Evolutionary conservation across 2,797 vertebrate species (phyloP).

Genomic region (Hemibagrus guttatus): DNA sequence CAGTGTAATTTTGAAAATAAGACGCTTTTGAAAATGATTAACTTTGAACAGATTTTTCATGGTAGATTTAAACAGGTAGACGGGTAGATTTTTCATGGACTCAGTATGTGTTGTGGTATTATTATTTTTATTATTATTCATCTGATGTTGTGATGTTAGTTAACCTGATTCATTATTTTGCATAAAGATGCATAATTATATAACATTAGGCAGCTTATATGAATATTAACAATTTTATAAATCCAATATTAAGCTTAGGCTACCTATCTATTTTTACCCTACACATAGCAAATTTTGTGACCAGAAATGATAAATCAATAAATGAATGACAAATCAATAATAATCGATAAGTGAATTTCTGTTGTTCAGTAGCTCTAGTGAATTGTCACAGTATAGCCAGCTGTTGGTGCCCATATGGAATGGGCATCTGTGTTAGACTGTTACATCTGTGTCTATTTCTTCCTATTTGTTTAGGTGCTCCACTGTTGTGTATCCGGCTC

Average conservation of each 20-base stretch:
- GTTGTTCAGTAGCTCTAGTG: neutral
- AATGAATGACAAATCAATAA: neutral
- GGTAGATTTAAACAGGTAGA: neutral
- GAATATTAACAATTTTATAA: neutral
- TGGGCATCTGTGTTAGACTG: neutral
- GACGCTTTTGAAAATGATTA: neutral
- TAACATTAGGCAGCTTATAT: neutral
- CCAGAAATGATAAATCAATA: neutral
- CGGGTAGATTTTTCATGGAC: neutral
- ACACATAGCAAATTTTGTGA: neutral
- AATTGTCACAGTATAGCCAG: neutral
- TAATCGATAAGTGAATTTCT: neutral
- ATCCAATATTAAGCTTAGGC: neutral
- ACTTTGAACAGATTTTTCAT: neutral
- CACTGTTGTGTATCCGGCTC: conserved; percentile 95
- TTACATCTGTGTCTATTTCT: neutral
- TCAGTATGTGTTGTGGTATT: neutral
- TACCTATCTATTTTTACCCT: neutral
- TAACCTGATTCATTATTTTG: neutral
- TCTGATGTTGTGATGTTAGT: neutral
- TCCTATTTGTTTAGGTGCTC: conserved; percentile 77
- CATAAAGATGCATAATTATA: neutral
- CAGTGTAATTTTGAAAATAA: neutral
- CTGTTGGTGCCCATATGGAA: neutral
- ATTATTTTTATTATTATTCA: no score